These are phyloP conservation scores for Elgaria multicarinata DNA, from an alignment of 2,113 vertebrate species.

Conservation along the genomic window DNA sequence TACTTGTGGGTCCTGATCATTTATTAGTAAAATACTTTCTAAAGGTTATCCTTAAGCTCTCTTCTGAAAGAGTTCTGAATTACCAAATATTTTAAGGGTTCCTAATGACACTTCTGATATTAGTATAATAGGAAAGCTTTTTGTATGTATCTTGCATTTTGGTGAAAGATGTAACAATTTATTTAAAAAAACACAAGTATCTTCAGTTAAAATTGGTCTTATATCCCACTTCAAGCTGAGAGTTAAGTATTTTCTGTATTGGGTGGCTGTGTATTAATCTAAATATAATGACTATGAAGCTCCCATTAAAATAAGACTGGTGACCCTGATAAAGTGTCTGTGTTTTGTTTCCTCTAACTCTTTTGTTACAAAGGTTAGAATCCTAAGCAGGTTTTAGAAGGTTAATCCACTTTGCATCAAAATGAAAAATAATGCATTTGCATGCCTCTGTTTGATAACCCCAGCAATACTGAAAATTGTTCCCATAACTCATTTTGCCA, in stretches of 20 bases:
- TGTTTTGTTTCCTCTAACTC: slow-evolving; percentile 81
- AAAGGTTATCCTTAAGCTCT: not conserved
- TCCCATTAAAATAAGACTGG: slow-evolving; percentile 81
- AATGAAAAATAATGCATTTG: not conserved
- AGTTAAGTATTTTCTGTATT: slow-evolving; percentile 70
- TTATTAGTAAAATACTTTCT: slow-evolving; percentile 16
- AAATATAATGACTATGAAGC: slow-evolving; percentile 73
- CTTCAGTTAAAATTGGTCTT: slow-evolving; percentile 69
- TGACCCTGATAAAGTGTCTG: slow-evolving; percentile 80
- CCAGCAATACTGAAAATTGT: not conserved
- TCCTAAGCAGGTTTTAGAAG: slow-evolving; percentile 56
- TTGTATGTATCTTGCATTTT: slow-evolving; percentile 68
- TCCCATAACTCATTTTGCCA: slow-evolving; percentile 1
- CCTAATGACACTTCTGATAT: slow-evolving; percentile 55
- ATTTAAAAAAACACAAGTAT: slow-evolving; percentile 63
- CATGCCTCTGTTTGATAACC: slow-evolving; percentile 2
- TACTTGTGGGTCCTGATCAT: not conserved
- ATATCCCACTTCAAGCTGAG: slow-evolving; percentile 67
- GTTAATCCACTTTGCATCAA: slow-evolving; percentile 37
- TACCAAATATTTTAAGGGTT: slow-evolving; percentile 45
- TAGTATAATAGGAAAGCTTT: slow-evolving; percentile 67
- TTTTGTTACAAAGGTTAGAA: slow-evolving; percentile 70
- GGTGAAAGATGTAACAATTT: slow-evolving; percentile 76
- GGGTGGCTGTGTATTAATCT: slow-evolving; percentile 78
- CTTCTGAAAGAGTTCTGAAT: slow-evolving; percentile 7